Evolutionary conservation across 2,113 vertebrate species (phyloP), one percentile per base, ranked within the genome.

Genomic region (Xenopus laevis): DNA sequence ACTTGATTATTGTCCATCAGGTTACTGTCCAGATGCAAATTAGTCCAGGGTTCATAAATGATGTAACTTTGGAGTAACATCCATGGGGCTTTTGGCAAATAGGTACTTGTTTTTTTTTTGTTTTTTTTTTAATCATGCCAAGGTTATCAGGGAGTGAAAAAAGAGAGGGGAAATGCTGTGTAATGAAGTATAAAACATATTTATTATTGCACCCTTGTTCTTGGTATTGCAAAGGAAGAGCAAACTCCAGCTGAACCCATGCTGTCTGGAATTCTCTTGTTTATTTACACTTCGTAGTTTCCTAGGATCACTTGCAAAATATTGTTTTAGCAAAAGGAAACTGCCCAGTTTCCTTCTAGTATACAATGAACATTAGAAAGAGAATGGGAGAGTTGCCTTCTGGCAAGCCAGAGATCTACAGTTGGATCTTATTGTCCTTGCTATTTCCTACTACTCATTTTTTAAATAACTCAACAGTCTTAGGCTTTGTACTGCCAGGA

Each of bases 251-350:
- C 9, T 52, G 72, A 74, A 53, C 57, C 53, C 16, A 12, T 61
- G 45, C 15, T 74, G 55, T 67, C 44, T 68, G 45, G 64, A 68
- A 72, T 64, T 63, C 52, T 23, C 33, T 4, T 21, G 53, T 58
- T 71, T 20, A 50, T 52, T 13, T 53, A 46, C 18, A 18, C 21
- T 71, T 67, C 2, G 21, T 45, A 30, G 53, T 65, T 53, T 47
- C 45, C 64, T 60, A 33, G 13, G 57, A 44, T 68, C 59, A 55
- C 52, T 40, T 59, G 27, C 17, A 68, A 74, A 61, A 68, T 46
- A 59, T 74, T 66, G n/a, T 75, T 5, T 75, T 30, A 53, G 13
- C 33, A 20, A 68, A 75, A 50, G 65, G 72, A 75, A 75, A 20
- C 58, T 27, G 63, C 44, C 23, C 20, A 7, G 17, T 61, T 75